Percentiles rank a stretch among this genome's conserved stretches.
Conservation (phyloP, 2,888 invertebrate genomes). For the Pollenia griseotomentosa region DNA sequence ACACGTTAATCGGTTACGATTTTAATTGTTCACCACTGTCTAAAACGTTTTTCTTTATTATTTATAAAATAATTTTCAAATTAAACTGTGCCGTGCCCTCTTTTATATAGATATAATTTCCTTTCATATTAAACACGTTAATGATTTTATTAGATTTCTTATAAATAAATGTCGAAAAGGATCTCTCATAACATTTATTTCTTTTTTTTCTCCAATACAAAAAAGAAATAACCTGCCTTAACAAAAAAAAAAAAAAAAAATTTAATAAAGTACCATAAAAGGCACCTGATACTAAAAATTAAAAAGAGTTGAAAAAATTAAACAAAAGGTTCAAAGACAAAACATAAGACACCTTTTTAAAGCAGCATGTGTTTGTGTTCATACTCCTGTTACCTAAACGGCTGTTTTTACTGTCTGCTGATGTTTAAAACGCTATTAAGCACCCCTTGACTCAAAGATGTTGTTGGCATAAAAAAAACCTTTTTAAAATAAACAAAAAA, state of each 20-base stretch:
- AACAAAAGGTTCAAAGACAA: constrained; percentile 40
- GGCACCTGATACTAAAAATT: constrained; percentile 40
- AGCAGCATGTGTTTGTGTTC: constrained; percentile 51
- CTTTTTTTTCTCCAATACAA: neutral
- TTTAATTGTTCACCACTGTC: too few relatives aligned
- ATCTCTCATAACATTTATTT: constrained; percentile 11
- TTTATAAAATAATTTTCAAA: neutral
- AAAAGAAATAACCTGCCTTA: constrained; percentile 33
- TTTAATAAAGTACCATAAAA: constrained; percentile 16
- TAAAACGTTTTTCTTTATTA: too few relatives aligned
- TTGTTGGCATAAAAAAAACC: constrained; percentile 6
- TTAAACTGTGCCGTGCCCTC: neutral
- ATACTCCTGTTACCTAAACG: neutral
- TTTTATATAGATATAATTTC: neutral
- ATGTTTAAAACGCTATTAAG: constrained; percentile 58
- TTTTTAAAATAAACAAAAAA: constrained; percentile 4
- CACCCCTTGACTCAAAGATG: constrained; percentile 49
- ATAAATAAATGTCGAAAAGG: neutral
- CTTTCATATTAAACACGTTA: constrained; percentile 61
- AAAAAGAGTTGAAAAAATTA: constrained; percentile 8
- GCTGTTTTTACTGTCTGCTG: constrained; percentile 29
- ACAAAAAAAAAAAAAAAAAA: neutral
- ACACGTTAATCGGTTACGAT: too few relatives aligned
- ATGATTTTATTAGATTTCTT: constrained; percentile 59
- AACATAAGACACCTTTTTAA: constrained; percentile 31